Conservation (phyloP, 2,113 vertebrate species). For the Pachyramphus minor region DNA sequence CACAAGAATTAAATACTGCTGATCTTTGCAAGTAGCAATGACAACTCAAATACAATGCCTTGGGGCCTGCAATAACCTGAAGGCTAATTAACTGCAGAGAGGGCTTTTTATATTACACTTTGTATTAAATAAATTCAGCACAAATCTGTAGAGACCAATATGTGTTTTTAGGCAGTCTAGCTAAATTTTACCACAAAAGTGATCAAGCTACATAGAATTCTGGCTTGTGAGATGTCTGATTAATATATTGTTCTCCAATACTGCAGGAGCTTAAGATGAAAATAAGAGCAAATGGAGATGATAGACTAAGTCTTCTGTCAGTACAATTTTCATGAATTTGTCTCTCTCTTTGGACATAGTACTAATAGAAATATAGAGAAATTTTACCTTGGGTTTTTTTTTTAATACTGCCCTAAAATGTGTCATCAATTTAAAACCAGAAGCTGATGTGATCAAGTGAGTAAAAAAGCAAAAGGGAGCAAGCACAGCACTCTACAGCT, state of each 20-base stretch:
- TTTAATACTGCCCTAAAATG: background rate
- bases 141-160: conserved; percentile 22
- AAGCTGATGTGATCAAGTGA: background rate
- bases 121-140: conserved; percentile 45
- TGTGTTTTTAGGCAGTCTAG: conserved; percentile 30
- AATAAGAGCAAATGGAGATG: background rate
- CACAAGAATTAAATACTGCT: conserved; percentile 39
- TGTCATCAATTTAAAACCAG: background rate
- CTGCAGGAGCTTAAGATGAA: background rate
- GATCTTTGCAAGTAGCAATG: conserved; percentile 30
- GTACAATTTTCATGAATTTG: background rate
- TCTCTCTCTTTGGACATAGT: background rate
- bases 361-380: background rate
- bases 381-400: background rate
- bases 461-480: background rate
- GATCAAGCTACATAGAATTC: background rate
- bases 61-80: conserved; percentile 15
- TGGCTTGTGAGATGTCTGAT: background rate
- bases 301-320: background rate
- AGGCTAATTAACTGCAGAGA: conserved; percentile 41
- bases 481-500: background rate
- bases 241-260: background rate
- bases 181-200: conserved; percentile 16
- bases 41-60: background rate
- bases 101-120: conserved; percentile 8